Evolutionary conservation across 2,888 invertebrate species (phyloP), one percentile per base, ranked within the genome.

Genomic region (Lasioglossum leucozonium): DNA sequence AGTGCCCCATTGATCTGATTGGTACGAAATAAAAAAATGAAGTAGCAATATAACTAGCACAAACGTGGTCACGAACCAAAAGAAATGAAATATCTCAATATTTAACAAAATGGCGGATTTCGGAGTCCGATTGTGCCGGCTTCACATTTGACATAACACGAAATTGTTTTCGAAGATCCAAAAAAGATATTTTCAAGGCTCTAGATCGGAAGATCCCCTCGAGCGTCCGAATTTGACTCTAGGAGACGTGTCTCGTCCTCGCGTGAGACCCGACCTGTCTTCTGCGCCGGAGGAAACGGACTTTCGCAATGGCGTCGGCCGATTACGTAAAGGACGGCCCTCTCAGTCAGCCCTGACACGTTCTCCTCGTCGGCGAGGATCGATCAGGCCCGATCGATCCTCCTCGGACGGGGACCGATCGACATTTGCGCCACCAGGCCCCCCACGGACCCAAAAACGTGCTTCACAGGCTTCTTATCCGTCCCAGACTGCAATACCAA

Each of bases 321-420:
- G 47, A 80, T 90, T 89, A 86, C 90, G 90, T 87, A 90, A 89
- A 83, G 80, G 80, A 79, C 77, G 75, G 71, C 74, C 76, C 84
- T 81, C 79, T 71, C 51, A 76, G 80, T 84, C 85, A 84, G 82
- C 82, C 80, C 90, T 87, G 83, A 84, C 86, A 85, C 84, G 58
- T 13, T 58, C 58, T 76, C 73, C 65, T 65, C 74, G 51, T 18
- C 55, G 62, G 72, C 73, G 71, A 84, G 78, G 79, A 37, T 81
- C 72, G 77, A 89, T 89, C 89, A 84, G 74, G 47, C 51, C 62
- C 34, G 30, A 30, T 58, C 74, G 84, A 90, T 84, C 84, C 86
- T 84, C 84, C 76, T 77, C 69, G 47, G 47, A 79, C 81, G 72
- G 4, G 26, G 58, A 58, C 58, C 72, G 81, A 67, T 58, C 82